phyloP scores from a whole-genome alignment of 2,797 vertebrate species.

The Hephaestus fuliginosus region DNA sequence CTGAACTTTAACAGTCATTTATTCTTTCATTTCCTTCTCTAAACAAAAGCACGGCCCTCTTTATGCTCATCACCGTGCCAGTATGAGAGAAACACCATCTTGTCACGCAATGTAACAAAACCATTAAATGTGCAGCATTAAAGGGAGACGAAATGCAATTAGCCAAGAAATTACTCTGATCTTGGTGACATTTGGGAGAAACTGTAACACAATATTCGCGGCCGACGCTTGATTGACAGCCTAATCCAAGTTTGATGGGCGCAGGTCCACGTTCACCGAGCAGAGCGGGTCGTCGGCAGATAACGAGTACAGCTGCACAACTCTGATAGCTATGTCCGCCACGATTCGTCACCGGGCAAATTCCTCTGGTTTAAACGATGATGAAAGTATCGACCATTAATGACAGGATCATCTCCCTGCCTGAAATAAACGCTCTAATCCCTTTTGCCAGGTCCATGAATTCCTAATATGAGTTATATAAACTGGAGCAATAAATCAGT shows the following conservation, averaged over 20 bases:
- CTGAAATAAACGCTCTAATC: conserved; percentile 99
- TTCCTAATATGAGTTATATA: conserved; percentile 99
- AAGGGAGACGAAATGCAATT: conserved; percentile 99
- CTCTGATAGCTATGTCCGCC: conserved; percentile 98
- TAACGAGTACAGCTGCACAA: conserved; percentile 99
- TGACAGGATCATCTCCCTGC: conserved; percentile 99
- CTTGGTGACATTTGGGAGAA: conserved; percentile 99
- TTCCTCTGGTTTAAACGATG: conserved; percentile 99
- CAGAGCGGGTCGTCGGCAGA: conserved; percentile 93
- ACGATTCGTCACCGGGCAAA: conserved; percentile 97
- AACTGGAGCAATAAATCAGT: conserved; percentile 99
- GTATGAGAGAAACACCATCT: conserved; percentile 84
- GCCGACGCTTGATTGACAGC: conserved; percentile 96
- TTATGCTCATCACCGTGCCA: conserved; percentile 75
- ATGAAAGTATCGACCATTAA: conserved; percentile 99
- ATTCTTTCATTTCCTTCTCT: conserved; percentile 82
- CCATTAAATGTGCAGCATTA: conserved; percentile 98
- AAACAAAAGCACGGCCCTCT: conserved; percentile 83
- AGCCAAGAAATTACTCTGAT: conserved; percentile 99
- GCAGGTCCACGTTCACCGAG: conserved; percentile 92
- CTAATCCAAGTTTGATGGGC: conserved; percentile 99
- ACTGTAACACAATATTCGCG: conserved; percentile 97
- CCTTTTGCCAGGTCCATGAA: conserved; percentile 99
- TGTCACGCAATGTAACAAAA: conserved; percentile 97
- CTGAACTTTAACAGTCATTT: conserved; percentile 85